Base-by-base conservation (phyloP, 2,888 invertebrate species). In the Brenthis ino region DNA sequence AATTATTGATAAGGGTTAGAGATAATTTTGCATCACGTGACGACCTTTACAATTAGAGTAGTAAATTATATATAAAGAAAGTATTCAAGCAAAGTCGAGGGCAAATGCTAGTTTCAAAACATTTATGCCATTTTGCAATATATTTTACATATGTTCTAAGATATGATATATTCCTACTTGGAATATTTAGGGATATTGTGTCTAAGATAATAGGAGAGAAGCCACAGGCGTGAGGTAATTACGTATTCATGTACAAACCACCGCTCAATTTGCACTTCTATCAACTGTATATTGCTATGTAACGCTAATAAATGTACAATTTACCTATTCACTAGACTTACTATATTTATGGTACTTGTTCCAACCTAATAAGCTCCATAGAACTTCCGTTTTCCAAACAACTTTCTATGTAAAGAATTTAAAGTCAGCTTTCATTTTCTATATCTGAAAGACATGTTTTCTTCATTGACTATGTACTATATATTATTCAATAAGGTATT, bases 171-270 rank as follows among this genome's bases (percentile, higher is more conserved):
- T 11, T 43, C 33, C n/a, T 60, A 50, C 28, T 24, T 48, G 48
- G 33, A 60, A 60, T 60, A 60, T 60, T 60, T 50, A 28, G 50
- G 50, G 60, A n/a, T 28, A 60, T 16, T 16, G 33, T 60, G 24
- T 50, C 60, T 50, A 33, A 50, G 50, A 60, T 60, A 60, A 60
- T 50, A 50, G 60, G 11, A 33, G 60, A 47, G 13, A 60, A n/a
- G 50, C 60, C 60, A 60, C 60, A 50, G 50, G 33, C 60, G 60
- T 28, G 6, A 60, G 33, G 33, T 60, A 60, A 60, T 60, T 50
- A 50, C n/a, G 60, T 60, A 60, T 60, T 60, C 60, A 60, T 60
- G 60, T 20, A 50, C 24, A 28, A 50, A 60, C 60, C 50, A 60
- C 60, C 50, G 50, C 50, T 50, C 60, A 60, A 60, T 60, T 60